Conservation (phyloP, 2,113 vertebrate genomes). For the Xenopus tropicalis region DNA sequence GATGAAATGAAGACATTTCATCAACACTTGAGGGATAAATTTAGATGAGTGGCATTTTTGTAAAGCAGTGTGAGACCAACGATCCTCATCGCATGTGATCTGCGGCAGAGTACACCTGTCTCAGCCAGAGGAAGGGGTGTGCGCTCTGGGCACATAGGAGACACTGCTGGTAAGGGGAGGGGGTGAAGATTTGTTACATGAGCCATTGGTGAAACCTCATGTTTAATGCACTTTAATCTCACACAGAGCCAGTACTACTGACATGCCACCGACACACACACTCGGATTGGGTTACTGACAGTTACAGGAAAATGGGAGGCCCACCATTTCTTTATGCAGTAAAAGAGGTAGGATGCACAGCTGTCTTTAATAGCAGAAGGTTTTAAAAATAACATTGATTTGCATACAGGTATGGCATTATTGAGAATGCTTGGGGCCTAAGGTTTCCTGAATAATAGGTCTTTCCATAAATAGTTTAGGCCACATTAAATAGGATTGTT, state of each 20-base stretch:
- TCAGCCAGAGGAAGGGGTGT: conserved; percentile 24
- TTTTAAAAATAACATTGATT: too few relatives aligned
- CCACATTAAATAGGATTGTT: too few relatives aligned
- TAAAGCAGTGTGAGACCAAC: background rate
- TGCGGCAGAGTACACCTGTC: conserved; percentile 28
- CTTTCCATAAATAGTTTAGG: too few relatives aligned
- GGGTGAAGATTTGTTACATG: conserved; percentile 23
- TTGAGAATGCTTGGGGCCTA: too few relatives aligned
- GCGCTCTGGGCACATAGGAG: background rate
- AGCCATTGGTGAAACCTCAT: conserved; percentile 28
- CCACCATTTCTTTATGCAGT: background rate
- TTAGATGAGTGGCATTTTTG: conserved; percentile 32
- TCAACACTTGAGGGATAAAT: conserved; percentile 30
- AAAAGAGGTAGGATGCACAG: background rate
- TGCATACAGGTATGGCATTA: too few relatives aligned
- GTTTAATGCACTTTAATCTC: conserved; percentile 44
- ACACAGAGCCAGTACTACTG: conserved; percentile 36
- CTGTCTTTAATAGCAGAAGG: too few relatives aligned
- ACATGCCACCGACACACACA: conserved; percentile 33
- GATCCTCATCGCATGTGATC: conserved; percentile 14
- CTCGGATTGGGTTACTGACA: conserved; percentile 35
- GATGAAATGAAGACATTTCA: conserved; percentile 26
- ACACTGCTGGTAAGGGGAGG: background rate
- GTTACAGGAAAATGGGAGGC: conserved; percentile 23
- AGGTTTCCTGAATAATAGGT: too few relatives aligned